Conservation (phyloP, 2,113 vertebrate species). For the Poecilia latipinna region DNA sequence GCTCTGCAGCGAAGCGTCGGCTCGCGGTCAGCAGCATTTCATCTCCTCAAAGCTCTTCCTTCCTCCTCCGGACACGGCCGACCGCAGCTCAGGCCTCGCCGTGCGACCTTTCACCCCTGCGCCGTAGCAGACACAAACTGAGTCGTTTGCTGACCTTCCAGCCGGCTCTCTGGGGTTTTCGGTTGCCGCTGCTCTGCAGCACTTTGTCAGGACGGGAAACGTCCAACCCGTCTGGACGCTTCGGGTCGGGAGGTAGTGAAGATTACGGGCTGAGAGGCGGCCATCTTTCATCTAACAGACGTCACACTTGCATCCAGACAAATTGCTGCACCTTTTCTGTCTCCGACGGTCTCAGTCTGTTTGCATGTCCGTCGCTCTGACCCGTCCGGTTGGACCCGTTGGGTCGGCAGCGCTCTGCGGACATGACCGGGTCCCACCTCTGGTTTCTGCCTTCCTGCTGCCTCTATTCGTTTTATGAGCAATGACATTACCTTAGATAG, state of each 20-base stretch:
- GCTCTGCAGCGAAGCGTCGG: neutral
- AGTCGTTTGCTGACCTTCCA: constrained; percentile 46
- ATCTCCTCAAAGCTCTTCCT: constrained; percentile 29
- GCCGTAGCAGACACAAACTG: constrained; percentile 59
- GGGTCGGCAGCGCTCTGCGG: constrained; percentile 46
- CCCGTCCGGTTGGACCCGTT: neutral
- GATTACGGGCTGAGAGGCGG: constrained; percentile 19
- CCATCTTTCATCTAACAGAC: constrained; percentile 7
- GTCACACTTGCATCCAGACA: neutral
- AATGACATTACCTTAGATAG: constrained; percentile 6
- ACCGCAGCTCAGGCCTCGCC: constrained; percentile 47
- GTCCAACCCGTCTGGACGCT: constrained; percentile 32
- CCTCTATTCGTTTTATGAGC: constrained; percentile 11
- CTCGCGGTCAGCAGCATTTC: constrained; percentile 31
- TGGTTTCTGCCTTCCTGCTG: constrained; percentile 29
- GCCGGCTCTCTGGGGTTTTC: constrained; percentile 27
- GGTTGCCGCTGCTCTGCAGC: constrained; percentile 40
- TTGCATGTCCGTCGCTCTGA: constrained; percentile 4
- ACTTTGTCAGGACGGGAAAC: constrained; percentile 45
- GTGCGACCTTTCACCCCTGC: constrained; percentile 59
- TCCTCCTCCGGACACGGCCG: constrained; percentile 23
- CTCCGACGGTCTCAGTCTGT: neutral
- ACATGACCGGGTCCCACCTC: constrained; percentile 51
- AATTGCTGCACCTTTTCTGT: neutral
- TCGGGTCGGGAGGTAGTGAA: constrained; percentile 32